A percentile compares a stretch with the other conserved stretches of the same genome.
phyloP scores from a whole-genome alignment of 2,888 invertebrate species.

The Ochropleura plecta region DNA sequence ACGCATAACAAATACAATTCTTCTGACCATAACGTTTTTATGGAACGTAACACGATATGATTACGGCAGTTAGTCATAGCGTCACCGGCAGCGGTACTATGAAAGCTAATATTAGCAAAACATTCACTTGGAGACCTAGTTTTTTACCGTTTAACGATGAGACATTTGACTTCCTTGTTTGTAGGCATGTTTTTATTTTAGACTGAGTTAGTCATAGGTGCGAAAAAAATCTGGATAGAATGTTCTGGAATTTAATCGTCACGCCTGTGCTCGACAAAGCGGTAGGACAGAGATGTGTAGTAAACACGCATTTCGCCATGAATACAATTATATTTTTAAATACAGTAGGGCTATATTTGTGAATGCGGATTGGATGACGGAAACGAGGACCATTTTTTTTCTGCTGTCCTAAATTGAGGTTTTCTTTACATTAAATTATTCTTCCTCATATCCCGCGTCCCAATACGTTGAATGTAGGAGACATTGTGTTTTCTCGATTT shows the following conservation, averaged over 20 bases:
- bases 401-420: too few species aligned
- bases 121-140: constrained; percentile 45
- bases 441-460: too few species aligned
- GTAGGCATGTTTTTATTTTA: constrained; percentile 30
- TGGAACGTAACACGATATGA: constrained; percentile 57
- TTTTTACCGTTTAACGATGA: constrained; percentile 34
- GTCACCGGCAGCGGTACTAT: constrained; percentile 44
- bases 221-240: not conserved
- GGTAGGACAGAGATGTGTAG: not conserved
- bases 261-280: not conserved
- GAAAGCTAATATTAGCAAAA: constrained; percentile 55
- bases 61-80: constrained; percentile 53
- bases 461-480: too few species aligned
- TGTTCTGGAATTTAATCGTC: not conserved
- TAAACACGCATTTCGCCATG: not conserved
- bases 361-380: too few species aligned
- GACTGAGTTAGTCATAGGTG: constrained; percentile 33
- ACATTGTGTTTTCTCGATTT: too few species aligned
- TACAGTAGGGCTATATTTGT: not conserved
- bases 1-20: not conserved
- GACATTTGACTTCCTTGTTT: constrained; percentile 50
- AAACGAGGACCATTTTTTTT: too few species aligned
- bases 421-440: too few species aligned
- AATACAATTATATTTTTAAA: not conserved
- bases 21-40: constrained; percentile 8